These are phyloP conservation scores for Oophaga pumilio DNA, from an alignment of 2,113 vertebrate species.

Conservation along the genomic window DNA sequence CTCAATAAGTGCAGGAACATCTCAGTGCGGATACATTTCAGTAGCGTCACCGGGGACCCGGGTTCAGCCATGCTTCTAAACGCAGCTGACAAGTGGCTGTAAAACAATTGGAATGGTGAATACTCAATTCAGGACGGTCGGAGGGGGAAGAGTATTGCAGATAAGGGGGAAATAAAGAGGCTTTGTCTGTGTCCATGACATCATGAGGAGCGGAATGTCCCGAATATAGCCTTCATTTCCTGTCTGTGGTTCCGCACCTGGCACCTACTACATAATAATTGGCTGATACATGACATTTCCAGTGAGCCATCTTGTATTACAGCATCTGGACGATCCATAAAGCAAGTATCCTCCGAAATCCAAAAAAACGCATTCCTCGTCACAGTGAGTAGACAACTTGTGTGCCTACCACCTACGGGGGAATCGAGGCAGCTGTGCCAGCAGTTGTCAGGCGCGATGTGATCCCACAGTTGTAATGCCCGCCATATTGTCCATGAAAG, in stretches of 20 bases:
- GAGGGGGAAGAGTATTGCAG: background rate
- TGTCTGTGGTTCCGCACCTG: slow-evolving; percentile 9
- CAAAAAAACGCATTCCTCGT: background rate
- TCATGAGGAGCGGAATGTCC: slow-evolving; percentile 22
- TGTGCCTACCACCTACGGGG: background rate
- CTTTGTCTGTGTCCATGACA: slow-evolving; percentile 19
- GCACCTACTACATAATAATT: slow-evolving; percentile 20
- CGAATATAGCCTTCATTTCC: background rate
- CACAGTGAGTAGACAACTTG: background rate
- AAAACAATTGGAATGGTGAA: slow-evolving; percentile 6
- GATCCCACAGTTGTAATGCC: background rate
- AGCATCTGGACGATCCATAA: slow-evolving; percentile 33
- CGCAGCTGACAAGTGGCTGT: slow-evolving; percentile 37
- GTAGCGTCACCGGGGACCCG: background rate
- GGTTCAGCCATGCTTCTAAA: slow-evolving; percentile 7
- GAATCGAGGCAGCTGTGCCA: background rate
- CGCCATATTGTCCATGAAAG: background rate
- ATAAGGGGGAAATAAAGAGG: slow-evolving; percentile 12
- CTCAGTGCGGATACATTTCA: slow-evolving; percentile 1
- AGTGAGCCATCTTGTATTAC: slow-evolving; percentile 15
- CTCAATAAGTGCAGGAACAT: slow-evolving; percentile 3
- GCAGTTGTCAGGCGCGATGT: background rate
- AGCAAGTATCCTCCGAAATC: background rate
- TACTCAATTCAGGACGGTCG: background rate
- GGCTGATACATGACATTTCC: slow-evolving; percentile 32